These are phyloP conservation scores for Speoplatyrhinus poulsoni DNA, from an alignment of 2,113 vertebrate species.

Conservation along the genomic window DNA sequence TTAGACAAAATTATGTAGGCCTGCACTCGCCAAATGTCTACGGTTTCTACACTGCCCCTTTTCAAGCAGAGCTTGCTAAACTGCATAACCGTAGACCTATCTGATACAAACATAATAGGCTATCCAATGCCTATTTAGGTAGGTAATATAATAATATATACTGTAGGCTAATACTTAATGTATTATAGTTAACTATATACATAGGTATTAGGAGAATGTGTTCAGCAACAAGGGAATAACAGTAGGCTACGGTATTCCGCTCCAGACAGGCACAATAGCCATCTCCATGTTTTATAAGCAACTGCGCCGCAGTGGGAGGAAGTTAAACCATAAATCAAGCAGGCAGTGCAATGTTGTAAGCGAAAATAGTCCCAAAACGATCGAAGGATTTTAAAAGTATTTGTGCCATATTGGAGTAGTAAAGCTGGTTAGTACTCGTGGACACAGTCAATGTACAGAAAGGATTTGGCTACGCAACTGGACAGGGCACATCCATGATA, in stretches of 20 bases:
- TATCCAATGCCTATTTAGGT: no score
- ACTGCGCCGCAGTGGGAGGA: conserved; percentile 71
- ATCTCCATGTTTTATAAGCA: conserved; percentile 55
- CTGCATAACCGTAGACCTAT: no score
- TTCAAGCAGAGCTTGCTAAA: no score
- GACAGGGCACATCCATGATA: not conserved
- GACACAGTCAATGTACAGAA: not conserved
- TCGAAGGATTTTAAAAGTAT: not conserved
- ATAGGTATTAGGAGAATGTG: not conserved
- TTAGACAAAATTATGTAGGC: no score
- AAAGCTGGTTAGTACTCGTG: not conserved
- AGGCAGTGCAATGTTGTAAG: conserved; percentile 16
- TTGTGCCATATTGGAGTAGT: conserved; percentile 24
- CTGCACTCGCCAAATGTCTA: no score
- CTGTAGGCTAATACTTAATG: no score
- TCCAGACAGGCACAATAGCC: conserved; percentile 27
- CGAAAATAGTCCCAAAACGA: conserved; percentile 19
- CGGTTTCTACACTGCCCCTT: no score
- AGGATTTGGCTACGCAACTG: no score
- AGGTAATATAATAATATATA: no score
- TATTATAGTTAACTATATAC: no score
- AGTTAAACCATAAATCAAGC: conserved; percentile 57
- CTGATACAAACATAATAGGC: no score
- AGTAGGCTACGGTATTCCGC: not conserved
- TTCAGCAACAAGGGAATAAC: conserved; percentile 1